These are phyloP conservation scores for Lamprotornis superbus DNA, from an alignment of 2,113 vertebrate genomes.

Conservation along the genomic window DNA sequence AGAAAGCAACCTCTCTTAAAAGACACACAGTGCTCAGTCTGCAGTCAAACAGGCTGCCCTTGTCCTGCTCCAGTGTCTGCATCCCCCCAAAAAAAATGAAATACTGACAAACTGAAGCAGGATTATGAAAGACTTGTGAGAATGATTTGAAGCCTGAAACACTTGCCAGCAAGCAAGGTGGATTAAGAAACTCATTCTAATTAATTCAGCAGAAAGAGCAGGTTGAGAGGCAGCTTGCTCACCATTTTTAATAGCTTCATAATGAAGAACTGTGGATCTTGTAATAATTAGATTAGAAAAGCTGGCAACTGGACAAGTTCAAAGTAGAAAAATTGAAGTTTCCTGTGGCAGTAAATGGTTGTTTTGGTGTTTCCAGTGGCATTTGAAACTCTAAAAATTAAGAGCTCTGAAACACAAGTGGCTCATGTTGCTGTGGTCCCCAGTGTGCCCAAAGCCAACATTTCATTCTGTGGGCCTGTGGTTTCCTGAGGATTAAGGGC, in stretches of 20 bases:
- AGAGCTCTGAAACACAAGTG: not conserved
- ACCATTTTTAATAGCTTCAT: not conserved
- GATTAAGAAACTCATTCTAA: not conserved
- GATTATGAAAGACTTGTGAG: not conserved
- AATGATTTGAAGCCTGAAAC: constrained; percentile 3
- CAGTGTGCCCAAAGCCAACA: not conserved
- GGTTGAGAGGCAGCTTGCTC: not conserved
- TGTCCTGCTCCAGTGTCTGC: not conserved
- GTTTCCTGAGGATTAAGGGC: not conserved
- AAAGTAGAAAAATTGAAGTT: not conserved
- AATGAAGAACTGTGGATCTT: not conserved
- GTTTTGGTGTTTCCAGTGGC: not conserved
- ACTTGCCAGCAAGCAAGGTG: not conserved
- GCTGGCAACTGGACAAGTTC: not conserved
- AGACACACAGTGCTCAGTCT: not conserved
- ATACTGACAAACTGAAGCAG: not conserved
- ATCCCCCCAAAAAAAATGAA: not conserved
- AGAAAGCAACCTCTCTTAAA: not conserved
- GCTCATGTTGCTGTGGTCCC: not conserved
- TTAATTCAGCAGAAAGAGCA: not conserved
- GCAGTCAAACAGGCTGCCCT: not conserved
- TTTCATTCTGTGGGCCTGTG: not conserved
- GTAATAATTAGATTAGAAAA: not conserved
- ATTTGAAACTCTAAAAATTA: not conserved
- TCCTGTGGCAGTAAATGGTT: not conserved